Evolutionary conservation across 2,113 vertebrate species (phyloP), one percentile per base, ranked within the genome.

Genomic region (Sclerurus mexicanus): DNA sequence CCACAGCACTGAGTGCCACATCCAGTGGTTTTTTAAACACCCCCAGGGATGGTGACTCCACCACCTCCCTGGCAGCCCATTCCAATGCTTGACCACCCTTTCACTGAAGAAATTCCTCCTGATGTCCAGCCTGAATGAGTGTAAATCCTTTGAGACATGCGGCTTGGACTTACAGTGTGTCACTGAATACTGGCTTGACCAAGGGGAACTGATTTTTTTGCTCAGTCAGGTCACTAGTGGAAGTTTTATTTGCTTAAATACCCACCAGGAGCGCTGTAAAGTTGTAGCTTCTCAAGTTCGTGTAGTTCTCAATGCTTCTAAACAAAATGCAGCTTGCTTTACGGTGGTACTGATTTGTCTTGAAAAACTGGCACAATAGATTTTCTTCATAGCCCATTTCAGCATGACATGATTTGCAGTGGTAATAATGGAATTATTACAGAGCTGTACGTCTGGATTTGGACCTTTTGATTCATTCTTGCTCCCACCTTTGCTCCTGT

Each of bases 141-240:
- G 12, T 4, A 33, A 30, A 12, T 6, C 28, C 59, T 25, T 2
- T 7, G 42, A 28, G 21, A 19, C 50, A 33, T 22, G 2, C 14
- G 13, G 28, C 39, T 58, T 68, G 52, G 17, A 21, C 44, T 59
- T 28, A 3, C 1, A 31, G 0, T 1, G 5, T 56, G 35, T 50
- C 42, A 6, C 39, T 66, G 72, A 35, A 2, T 15, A 16, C 27
- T 50, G 22, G 1, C 27, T 21, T 66, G 40, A 14, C 33, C 24
- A 69, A 33, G 53, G 58, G 49, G 14, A 66, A 10, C 40, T 40
- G 46, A 16, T 21, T 10, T 7, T 28, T 73, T 71, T 62, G 50
- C 59, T 53, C 47, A 18, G 6, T 16, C 49, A 31, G 62, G 30
- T 42, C 21, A 42, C 35, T 30, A 2, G 1, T 60, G 59, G 55